These are phyloP conservation scores for Unio delphinus DNA, from an alignment of 2,888 invertebrate genomes.

Conservation along the genomic window DNA sequence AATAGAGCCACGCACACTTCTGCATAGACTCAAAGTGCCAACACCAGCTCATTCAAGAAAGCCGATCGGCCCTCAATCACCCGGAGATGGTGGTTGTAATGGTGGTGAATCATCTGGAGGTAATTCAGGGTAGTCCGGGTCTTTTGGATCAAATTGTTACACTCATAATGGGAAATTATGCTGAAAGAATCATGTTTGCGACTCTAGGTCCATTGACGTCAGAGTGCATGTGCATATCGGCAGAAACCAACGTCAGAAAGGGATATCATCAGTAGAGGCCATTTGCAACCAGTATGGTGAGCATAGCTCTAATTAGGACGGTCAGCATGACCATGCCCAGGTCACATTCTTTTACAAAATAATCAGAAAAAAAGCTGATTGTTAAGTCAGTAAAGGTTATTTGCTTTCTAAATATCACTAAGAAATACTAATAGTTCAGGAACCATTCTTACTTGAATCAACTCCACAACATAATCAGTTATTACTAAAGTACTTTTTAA, in stretches of 20 bases:
- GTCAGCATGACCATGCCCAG: too few species aligned
- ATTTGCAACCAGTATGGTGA: too few species aligned
- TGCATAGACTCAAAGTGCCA: slow-evolving; percentile 4
- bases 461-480: too few species aligned
- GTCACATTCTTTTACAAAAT: too few species aligned
- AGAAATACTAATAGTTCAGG: too few species aligned
- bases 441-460: too few species aligned
- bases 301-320: too few species aligned
- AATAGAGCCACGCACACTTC: slow-evolving; percentile 5
- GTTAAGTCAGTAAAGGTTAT: too few species aligned
- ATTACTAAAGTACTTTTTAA: too few species aligned
- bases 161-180: slow-evolving; percentile 22
- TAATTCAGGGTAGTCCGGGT: too few species aligned
- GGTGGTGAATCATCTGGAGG: slow-evolving; percentile 1
- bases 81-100: slow-evolving; percentile 8
- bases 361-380: too few species aligned
- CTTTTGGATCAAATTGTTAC: slow-evolving; percentile 9
- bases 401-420: too few species aligned
- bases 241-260: slow-evolving; percentile 4
- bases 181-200: slow-evolving; percentile 25
- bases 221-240: slow-evolving; percentile 41
- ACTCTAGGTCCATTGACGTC: slow-evolving; percentile 29
- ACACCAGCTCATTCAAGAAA: neutral
- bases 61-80: neutral
- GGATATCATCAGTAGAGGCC: neutral